These are phyloP conservation scores for Eilema caniola DNA, from an alignment of 2,888 invertebrate genomes.

Conservation along the genomic window DNA sequence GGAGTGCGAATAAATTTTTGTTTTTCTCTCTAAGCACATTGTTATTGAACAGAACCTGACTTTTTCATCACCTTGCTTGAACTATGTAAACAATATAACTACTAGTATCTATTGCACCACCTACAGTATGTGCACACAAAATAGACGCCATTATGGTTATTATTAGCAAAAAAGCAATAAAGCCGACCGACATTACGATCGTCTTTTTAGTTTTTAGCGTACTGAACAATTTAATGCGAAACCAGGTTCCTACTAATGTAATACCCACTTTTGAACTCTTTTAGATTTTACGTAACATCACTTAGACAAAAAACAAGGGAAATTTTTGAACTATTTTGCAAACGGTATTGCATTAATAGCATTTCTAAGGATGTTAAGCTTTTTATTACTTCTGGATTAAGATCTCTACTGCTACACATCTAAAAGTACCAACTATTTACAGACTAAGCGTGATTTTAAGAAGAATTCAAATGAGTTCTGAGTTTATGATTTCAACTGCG, in stretches of 20 bases:
- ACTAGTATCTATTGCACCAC: no score
- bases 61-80: no score
- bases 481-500: no score
- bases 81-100: no score
- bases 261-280: conserved; percentile 27
- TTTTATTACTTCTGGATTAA: conserved; percentile 28
- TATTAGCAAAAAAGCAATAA: conserved; percentile 18
- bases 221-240: conserved; percentile 39
- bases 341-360: conserved; percentile 31
- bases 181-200: conserved; percentile 23
- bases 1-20: no score
- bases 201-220: conserved; percentile 22
- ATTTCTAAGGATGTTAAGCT: conserved; percentile 19
- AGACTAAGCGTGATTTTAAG: no score
- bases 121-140: neutral
- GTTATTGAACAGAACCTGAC: no score
- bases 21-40: no score
- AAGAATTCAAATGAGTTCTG: no score
- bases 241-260: conserved; percentile 36
- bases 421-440: neutral
- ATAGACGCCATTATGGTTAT: neutral
- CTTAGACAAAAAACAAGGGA: conserved; percentile 24
- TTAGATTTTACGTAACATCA: conserved; percentile 28
- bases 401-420: neutral
- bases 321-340: conserved; percentile 33